Percentiles rank a stretch among this genome's conserved stretches.
These are phyloP conservation scores for Eulemur rufifrons DNA, from an alignment of 2,113 vertebrate species.

Conservation along the genomic window DNA sequence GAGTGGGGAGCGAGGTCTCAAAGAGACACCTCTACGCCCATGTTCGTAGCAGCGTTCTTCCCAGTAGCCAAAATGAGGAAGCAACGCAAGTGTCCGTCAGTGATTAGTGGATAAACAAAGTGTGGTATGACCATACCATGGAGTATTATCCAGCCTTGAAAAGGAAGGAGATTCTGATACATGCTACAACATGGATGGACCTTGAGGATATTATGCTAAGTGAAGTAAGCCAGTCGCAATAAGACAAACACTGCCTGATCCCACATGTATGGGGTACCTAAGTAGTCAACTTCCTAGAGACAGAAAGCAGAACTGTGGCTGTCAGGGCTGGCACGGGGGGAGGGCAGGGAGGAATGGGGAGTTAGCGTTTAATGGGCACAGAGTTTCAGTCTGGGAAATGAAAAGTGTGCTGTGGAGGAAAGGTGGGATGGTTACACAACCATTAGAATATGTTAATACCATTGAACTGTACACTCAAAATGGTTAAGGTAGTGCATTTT, in stretches of 20 bases:
- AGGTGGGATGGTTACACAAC: too few relatives aligned
- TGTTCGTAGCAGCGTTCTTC: not conserved
- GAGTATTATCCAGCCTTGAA: not conserved
- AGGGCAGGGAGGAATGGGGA: rapidly evolving
- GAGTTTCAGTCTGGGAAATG: not conserved
- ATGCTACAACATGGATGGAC: too few relatives aligned
- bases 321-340: not conserved
- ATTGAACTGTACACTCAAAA: not conserved
- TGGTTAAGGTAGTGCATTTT: not conserved
- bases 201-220: not conserved
- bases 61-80: not conserved
- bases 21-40: not conserved
- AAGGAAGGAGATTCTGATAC: not conserved
- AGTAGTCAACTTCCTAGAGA: not conserved
- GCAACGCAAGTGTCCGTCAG: rapidly evolving
- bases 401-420: not conserved
- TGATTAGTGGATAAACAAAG: not conserved
- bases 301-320: not conserved
- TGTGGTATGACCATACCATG: rapidly evolving
- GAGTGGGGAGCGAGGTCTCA: not conserved
- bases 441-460: too few relatives aligned
- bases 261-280: not conserved
- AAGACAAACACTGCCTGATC: not conserved
- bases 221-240: not conserved
- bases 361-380: too few relatives aligned